Base-by-base conservation (phyloP, 2,797 vertebrate species). In the Poeciliopsis turneri region DNA sequence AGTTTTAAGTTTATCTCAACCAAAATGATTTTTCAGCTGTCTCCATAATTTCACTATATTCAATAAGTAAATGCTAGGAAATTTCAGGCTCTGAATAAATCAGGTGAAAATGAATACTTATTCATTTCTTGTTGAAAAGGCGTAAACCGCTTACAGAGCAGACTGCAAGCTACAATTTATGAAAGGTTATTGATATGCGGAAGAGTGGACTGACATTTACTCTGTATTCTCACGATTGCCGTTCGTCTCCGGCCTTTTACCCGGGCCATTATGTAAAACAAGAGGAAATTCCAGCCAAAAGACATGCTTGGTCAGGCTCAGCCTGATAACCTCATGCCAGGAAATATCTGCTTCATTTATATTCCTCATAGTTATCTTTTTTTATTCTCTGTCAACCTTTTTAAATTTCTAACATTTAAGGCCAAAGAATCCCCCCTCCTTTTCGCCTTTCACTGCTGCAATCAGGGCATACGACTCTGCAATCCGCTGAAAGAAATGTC, bases 201-300 rank as follows among this genome's bases (percentile, higher is more conserved):
- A 59, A 51, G 78, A 86, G 86, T 41, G 36, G 59, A 59, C 86
- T 92, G 88, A 90, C 90, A 90, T 92, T 92, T 88, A 79, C 77
- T 75, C 76, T 45, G 51, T 78, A 76, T 77, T 76, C 77, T 79
- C 64, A 43, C 78, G 66, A 86, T 88, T 74, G 81, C 71, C 75
- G 76, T 45, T 83, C 78, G 77, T 80, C 77, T 83, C 86, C 84
- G 84, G 82, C 87, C 82, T 91, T 89, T 87, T 80, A 80, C 77
- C 79, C 74, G 55, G 77, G 77, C 64, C 66, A 81, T 83, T 84
- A 87, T 87, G 79, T 90, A 80, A 88, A 87, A 85, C 79, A 82
- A 78, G 75, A 78, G 68, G 68, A 47, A 79, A 86, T 82, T 85
- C 84, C 77, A 61, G 80, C 71, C 46, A 79, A 78, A 90, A 91